Conservation (phyloP, 2,888 invertebrate genomes). For the Hemaris fuciformis region DNA sequence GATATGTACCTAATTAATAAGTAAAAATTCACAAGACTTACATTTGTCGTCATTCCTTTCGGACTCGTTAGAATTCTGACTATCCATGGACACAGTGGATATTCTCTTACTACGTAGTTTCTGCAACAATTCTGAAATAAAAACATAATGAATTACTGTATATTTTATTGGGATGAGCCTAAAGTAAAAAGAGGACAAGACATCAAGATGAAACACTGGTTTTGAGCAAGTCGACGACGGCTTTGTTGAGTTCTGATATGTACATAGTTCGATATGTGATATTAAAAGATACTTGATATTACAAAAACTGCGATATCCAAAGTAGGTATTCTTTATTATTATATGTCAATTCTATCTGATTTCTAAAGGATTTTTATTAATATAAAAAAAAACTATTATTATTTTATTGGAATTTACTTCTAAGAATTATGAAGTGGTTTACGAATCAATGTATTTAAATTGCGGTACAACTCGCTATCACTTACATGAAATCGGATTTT, state of each 20-base stretch:
- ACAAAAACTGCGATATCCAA: too few relatives aligned
- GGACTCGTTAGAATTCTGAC: conserved; percentile 62
- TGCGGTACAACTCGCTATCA: neutral
- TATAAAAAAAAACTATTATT: too few relatives aligned
- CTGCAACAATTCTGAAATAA: conserved; percentile 62
- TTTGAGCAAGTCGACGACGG: neutral
- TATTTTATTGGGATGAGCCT: neutral
- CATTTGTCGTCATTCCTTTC: conserved; percentile 73
- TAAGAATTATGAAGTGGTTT: neutral
- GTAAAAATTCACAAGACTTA: conserved; percentile 37
- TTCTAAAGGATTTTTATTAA: too few relatives aligned
- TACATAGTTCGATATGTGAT: neutral
- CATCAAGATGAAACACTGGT: conserved; percentile 1
- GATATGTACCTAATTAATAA: neutral
- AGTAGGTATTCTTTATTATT: too few relatives aligned
- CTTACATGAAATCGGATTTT: neutral
- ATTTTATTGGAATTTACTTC: too few relatives aligned
- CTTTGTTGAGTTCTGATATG: neutral
- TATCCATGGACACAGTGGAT: conserved; percentile 71
- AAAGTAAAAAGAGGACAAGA: neutral
- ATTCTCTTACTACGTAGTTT: conserved; percentile 71
- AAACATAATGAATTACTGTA: conserved; percentile 1
- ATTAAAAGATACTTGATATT: neutral
- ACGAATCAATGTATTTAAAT: neutral
- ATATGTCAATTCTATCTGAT: too few relatives aligned